Conservation (phyloP, 2,113 vertebrate genomes). For the Ciconia stormi region DNA sequence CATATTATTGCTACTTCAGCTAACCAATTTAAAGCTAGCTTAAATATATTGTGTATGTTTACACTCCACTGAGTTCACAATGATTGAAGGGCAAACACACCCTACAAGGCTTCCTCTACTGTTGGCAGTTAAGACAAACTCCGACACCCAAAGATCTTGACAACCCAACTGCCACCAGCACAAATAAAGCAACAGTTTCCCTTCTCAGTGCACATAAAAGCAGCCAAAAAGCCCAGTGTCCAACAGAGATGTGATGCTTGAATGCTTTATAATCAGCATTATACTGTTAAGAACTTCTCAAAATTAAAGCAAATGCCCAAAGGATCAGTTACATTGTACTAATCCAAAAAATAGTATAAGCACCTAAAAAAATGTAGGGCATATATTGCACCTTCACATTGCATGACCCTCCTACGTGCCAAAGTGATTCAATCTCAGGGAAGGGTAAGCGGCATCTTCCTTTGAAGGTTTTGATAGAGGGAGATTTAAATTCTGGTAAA, state of each 20-base stretch:
- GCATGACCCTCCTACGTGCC: not conserved
- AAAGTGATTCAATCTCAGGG: not conserved
- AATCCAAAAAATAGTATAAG: not conserved
- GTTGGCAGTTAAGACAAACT: not conserved
- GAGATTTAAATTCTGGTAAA: not conserved
- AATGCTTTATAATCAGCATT: not conserved
- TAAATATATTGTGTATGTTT: slow-evolving; percentile 26
- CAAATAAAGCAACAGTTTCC: not conserved
- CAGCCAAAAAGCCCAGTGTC: not conserved
- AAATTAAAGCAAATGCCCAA: not conserved
- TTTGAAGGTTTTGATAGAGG: not conserved
- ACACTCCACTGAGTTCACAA: not conserved
- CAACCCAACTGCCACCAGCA: not conserved
- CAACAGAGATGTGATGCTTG: not conserved
- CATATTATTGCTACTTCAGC: not conserved
- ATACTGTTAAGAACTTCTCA: not conserved
- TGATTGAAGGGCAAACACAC: not conserved
- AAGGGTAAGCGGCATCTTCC: not conserved
- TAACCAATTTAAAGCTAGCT: not conserved
- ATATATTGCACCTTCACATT: not conserved
- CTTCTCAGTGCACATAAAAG: not conserved
- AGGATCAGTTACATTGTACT: not conserved
- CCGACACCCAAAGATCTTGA: not conserved
- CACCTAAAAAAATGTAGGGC: not conserved
- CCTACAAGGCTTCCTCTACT: not conserved